phyloP scores from a whole-genome alignment of 2,888 invertebrate species.

The Polyommatus iphigenia region DNA sequence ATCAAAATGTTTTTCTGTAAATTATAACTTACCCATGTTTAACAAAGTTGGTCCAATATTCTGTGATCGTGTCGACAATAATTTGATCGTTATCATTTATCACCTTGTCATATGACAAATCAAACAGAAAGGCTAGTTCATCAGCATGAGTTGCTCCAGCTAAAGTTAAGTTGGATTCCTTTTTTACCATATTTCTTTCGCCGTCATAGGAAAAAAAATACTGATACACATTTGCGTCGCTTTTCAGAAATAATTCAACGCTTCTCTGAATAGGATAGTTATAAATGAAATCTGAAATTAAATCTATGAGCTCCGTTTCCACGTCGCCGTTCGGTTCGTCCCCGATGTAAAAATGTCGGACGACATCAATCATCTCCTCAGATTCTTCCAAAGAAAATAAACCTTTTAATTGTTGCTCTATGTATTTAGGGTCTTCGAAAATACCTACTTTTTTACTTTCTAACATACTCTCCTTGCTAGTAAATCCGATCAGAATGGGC shows the following conservation, averaged over 20 bases:
- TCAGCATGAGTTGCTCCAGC: conserved; percentile 50
- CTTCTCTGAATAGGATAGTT: conserved; percentile 47
- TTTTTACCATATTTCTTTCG: conserved; percentile 43
- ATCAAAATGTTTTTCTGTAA: no score
- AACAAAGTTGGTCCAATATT: conserved; percentile 49
- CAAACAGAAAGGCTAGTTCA: conserved; percentile 52
- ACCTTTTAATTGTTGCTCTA: conserved; percentile 32
- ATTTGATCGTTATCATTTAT: conserved; percentile 41
- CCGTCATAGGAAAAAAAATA: conserved; percentile 51
- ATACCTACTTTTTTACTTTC: conserved; percentile 39
- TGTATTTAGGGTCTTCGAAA: conserved; percentile 44
- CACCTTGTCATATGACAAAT: conserved; percentile 38
- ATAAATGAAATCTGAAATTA: conserved; percentile 48
- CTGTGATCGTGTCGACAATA: conserved; percentile 50
- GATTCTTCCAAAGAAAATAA: conserved; percentile 36
- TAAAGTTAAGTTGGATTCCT: conserved; percentile 35
- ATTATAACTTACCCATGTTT: conserved; percentile 47
- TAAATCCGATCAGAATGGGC: conserved; percentile 54
- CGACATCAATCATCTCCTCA: conserved; percentile 32
- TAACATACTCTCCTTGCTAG: conserved; percentile 48
- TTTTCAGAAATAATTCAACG: conserved; percentile 42
- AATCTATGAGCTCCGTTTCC: conserved; percentile 42
- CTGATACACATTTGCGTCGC: conserved; percentile 46
- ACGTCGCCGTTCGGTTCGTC: conserved; percentile 44
- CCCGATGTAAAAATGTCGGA: conserved; percentile 55